Percentiles rank a stretch among this genome's conserved stretches.
Evolutionary conservation across 2,113 vertebrate genomes (phyloP).

Genomic region (Hucho hucho): DNA sequence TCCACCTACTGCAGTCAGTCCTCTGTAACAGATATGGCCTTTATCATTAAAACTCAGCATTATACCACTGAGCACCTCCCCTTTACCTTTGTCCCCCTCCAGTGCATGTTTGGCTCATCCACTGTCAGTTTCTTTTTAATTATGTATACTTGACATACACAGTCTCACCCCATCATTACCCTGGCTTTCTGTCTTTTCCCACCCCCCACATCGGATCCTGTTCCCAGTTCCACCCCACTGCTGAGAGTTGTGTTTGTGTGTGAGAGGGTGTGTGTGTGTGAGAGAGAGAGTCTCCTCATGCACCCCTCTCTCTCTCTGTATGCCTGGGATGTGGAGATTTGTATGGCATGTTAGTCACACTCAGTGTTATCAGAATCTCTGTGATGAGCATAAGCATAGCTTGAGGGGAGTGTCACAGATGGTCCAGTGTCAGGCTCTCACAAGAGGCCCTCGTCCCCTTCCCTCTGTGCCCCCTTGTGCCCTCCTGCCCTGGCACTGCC

Average conservation of each 20-base stretch:
- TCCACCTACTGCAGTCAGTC: slow-evolving; percentile 1
- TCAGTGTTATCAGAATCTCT: slow-evolving; percentile 75
- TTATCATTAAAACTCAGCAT: slow-evolving; percentile 31
- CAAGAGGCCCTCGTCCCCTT: slow-evolving; percentile 2
- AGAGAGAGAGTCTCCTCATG: slow-evolving; percentile 13
- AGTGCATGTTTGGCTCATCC: slow-evolving; percentile 49
- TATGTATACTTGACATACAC: slow-evolving; percentile 59
- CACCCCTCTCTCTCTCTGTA: slow-evolving; percentile 45
- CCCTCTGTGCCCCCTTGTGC: slow-evolving; percentile 56
- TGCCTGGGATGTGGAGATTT: slow-evolving; percentile 74
- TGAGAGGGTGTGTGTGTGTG: slow-evolving; percentile 35
- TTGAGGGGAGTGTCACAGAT: slow-evolving; percentile 71
- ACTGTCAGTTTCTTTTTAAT: slow-evolving; percentile 72
- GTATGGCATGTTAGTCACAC: slow-evolving; percentile 74
- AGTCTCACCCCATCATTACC: slow-evolving; percentile 66
- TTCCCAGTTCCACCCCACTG: background rate
- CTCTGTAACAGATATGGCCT: slow-evolving; percentile 43
- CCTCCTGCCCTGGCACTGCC: slow-evolving; percentile 47
- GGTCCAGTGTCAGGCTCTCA: slow-evolving; percentile 64
- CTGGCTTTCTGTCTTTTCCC: slow-evolving; percentile 28
- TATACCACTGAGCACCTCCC: slow-evolving; percentile 48
- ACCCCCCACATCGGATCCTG: slow-evolving; percentile 50
- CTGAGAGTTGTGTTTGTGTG: slow-evolving; percentile 29
- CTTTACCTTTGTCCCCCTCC: slow-evolving; percentile 58
- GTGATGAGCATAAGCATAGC: slow-evolving; percentile 74